A percentile compares a stretch with the other conserved stretches of the same genome.
phyloP scores from a whole-genome alignment of 2,113 vertebrate genomes.

The Circaetus cinerascens region DNA sequence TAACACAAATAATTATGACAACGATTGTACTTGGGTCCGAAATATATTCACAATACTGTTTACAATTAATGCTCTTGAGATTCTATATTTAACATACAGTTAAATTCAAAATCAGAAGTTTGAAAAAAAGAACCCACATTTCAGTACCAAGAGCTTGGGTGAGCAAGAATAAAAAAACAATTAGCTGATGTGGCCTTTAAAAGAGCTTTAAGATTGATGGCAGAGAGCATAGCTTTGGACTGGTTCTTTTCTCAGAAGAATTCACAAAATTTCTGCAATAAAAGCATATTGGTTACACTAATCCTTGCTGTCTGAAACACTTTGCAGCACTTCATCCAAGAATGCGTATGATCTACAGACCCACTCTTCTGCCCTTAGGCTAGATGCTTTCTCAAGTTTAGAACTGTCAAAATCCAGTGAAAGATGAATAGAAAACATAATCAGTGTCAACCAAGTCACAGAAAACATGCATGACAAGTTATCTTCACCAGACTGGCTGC shows the following conservation, averaged over 20 bases:
- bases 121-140: not conserved
- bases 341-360: not conserved
- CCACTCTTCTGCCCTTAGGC: not conserved
- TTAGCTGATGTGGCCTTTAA: not conserved
- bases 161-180: not conserved
- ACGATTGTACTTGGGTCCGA: not conserved
- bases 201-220: not conserved
- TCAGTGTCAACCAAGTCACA: not conserved
- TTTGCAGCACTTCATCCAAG: not conserved
- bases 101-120: not conserved
- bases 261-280: not conserved
- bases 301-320: not conserved
- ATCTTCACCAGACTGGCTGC: not conserved
- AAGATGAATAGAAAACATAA: slow-evolving; percentile 8
- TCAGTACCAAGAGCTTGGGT: not conserved
- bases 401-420: not conserved
- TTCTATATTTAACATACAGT: not conserved
- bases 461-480: not conserved
- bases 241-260: not conserved
- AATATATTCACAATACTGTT: not conserved
- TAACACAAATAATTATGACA: not conserved
- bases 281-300: not conserved
- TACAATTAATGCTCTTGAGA: not conserved
- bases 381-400: slow-evolving; percentile 24
- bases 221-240: not conserved